Evolutionary conservation across 2,797 vertebrate species (phyloP).

Genomic region (Micrastur ruficollis): DNA sequence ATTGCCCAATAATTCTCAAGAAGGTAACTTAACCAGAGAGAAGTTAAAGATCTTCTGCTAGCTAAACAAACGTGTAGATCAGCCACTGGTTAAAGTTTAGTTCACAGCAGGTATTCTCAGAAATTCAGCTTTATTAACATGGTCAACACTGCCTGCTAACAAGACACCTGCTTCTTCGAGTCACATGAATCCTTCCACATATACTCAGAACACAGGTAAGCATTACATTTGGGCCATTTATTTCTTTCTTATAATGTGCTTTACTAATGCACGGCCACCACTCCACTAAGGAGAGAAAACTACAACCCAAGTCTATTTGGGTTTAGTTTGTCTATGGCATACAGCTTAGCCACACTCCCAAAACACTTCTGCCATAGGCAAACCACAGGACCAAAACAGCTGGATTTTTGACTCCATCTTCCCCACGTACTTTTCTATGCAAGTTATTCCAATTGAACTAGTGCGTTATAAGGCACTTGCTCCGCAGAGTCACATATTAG

Average conservation of each 20-base stretch:
- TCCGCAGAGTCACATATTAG: background rate
- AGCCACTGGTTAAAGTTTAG: background rate
- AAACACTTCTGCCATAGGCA: background rate
- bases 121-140: background rate
- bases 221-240: background rate
- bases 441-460: background rate
- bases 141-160: background rate
- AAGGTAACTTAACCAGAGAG: background rate
- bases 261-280: background rate
- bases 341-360: background rate
- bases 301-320: background rate
- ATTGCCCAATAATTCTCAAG: background rate
- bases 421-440: background rate
- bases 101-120: background rate
- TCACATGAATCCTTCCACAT: background rate
- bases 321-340: background rate
- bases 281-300: background rate
- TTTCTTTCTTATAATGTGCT: background rate
- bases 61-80: background rate
- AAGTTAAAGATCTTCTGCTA: background rate
- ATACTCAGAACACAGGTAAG: background rate
- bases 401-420: background rate
- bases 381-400: background rate
- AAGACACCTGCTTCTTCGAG: background rate
- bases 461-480: background rate